Evolutionary conservation across 2,888 invertebrate genomes (phyloP).

Genomic region (Scaptomyza cyrtandrae): DNA sequence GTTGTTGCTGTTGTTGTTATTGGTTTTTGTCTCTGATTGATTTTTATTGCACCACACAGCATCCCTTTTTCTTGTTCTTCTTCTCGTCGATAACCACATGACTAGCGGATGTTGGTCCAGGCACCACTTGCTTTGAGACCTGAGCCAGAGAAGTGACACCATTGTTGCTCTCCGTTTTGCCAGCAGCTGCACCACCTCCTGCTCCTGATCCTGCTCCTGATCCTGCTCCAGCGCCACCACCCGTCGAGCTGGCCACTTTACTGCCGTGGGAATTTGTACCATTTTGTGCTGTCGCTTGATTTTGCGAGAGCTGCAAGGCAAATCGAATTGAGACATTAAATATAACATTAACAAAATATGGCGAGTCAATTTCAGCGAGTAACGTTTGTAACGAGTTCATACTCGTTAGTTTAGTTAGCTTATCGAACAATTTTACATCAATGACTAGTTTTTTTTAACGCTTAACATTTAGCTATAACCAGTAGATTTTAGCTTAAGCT

Average conservation of each 20-base stretch:
- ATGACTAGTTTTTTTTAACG: too few species aligned
- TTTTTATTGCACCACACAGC: slow-evolving; percentile 94
- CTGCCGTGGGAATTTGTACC: slow-evolving; percentile 84
- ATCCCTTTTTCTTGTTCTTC: slow-evolving; percentile 97
- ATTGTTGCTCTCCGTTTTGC: slow-evolving; percentile 69
- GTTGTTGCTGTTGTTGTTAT: slow-evolving; percentile 28
- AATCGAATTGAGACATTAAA: background rate
- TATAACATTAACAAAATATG: background rate
- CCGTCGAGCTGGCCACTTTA: slow-evolving; percentile 69
- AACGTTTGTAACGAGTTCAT: background rate
- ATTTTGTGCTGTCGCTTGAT: slow-evolving; percentile 84
- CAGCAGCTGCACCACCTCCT: slow-evolving; percentile 61
- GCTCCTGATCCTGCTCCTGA: slow-evolving; percentile 28
- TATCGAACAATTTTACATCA: too few species aligned
- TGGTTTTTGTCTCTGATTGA: slow-evolving; percentile 53
- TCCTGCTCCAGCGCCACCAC: too few species aligned
- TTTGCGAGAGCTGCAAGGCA: slow-evolving; percentile 82
- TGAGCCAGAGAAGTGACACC: slow-evolving; percentile 84
- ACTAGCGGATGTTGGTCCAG: slow-evolving; percentile 93
- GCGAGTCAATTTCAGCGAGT: background rate
- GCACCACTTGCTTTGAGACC: slow-evolving; percentile 87
- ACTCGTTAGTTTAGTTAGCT: too few species aligned
- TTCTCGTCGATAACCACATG: slow-evolving; percentile 93
- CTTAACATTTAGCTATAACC: too few species aligned
- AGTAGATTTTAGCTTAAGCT: too few species aligned